phyloP scores from a whole-genome alignment of 2,888 invertebrate genomes.

The Campoletis raptor region DNA sequence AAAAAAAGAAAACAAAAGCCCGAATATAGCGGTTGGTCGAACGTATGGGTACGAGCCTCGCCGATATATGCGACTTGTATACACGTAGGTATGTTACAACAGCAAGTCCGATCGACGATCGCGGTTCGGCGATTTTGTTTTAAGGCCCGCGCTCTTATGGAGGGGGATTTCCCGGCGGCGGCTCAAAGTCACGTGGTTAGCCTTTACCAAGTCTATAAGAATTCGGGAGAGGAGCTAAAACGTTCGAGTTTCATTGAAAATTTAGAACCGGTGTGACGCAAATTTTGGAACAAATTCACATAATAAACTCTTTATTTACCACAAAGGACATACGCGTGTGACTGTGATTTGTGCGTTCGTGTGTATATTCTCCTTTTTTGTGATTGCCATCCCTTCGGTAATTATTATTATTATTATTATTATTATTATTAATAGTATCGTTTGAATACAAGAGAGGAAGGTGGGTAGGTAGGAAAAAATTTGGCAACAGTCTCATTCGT shows the following conservation, averaged over 20 bases:
- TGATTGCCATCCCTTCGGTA: constrained; percentile 33
- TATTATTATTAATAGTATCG: too few species aligned
- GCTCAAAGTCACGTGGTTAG: constrained; percentile 48
- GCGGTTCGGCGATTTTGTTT: constrained; percentile 29
- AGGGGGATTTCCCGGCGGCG: constrained; percentile 26
- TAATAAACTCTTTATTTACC: background rate
- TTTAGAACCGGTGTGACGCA: constrained; percentile 36
- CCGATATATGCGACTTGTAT: background rate
- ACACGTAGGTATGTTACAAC: background rate
- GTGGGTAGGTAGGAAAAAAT: too few species aligned
- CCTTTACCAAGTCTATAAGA: constrained; percentile 65
- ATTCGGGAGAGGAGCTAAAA: constrained; percentile 52
- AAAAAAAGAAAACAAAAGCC: too few species aligned
- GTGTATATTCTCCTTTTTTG: constrained; percentile 3
- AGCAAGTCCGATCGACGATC: constrained; percentile 10
- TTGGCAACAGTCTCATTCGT: too few species aligned
- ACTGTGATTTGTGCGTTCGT: constrained; percentile 23
- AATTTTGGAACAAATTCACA: background rate
- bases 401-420: constrained; percentile 19
- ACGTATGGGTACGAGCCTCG: too few species aligned
- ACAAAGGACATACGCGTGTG: constrained; percentile 39
- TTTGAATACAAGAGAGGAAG: too few species aligned
- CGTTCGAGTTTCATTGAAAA: constrained; percentile 56
- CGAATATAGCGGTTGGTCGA: too few species aligned
- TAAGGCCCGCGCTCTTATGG: background rate